Percentiles rank a stretch among this genome's conserved stretches.
Evolutionary conservation across 1,140 invertebrate species (phyloP).

Genomic region (Drosophila paulistorum): DNA sequence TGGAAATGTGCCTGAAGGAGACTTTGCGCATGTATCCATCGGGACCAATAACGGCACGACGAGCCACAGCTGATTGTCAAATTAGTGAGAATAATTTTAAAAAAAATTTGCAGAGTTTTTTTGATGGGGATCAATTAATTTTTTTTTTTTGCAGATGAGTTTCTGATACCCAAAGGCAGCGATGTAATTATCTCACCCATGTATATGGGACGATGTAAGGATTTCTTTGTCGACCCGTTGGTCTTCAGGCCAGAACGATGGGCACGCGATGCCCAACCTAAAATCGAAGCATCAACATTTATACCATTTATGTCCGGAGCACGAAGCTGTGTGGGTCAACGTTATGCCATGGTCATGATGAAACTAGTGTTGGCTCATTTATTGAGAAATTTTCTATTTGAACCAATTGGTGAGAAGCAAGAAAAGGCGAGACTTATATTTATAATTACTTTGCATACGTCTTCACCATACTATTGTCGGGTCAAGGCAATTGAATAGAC

Average conservation of each 20-base stretch:
- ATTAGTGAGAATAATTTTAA: conserved; percentile 46
- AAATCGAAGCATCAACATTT: conserved; percentile 85
- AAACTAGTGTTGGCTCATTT: conserved; percentile 63
- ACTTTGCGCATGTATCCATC: conserved; percentile 91
- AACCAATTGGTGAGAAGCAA: conserved; percentile 54
- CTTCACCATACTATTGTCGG: conserved; percentile 52
- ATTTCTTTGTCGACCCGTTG: conserved; percentile 88
- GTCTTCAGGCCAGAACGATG: conserved; percentile 91
- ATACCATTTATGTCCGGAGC: conserved; percentile 88
- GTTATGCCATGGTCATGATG: conserved; percentile 73
- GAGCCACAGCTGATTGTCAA: conserved; percentile 54
- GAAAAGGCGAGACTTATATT: conserved; percentile 53
- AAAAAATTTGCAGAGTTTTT: not conserved
- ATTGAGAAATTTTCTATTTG: conserved; percentile 67
- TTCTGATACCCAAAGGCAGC: conserved; percentile 60
- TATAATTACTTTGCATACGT: conserved; percentile 55
- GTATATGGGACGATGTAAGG: conserved; percentile 66
- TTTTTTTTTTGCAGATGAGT: conserved; percentile 44
- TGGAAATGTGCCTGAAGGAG: conserved; percentile 86
- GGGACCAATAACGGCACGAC: conserved; percentile 89
- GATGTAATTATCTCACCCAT: conserved; percentile 62
- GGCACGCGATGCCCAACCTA: conserved; percentile 63
- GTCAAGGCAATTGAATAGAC: conserved; percentile 38
- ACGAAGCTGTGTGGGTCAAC: conserved; percentile 87
- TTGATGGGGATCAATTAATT: not conserved